phyloP scores from a whole-genome alignment of 2,113 vertebrate genomes.

The Phyllostomus discolor region DNA sequence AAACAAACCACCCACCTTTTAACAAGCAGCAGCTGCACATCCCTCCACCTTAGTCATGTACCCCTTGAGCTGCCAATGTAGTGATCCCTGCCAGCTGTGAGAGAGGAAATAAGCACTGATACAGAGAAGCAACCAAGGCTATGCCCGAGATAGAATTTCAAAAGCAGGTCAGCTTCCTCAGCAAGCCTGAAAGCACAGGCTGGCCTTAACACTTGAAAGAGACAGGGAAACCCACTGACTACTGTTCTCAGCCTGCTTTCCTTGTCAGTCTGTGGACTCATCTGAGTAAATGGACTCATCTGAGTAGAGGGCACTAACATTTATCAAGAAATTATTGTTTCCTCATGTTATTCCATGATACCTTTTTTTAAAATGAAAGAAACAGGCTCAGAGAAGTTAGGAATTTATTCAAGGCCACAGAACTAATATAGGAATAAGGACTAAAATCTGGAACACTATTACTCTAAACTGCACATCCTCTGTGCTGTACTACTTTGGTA shows the following conservation, averaged over 20 bases:
- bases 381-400: neutral
- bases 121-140: conserved; percentile 40
- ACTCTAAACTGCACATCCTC: neutral
- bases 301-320: neutral
- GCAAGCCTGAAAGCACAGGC: conserved; percentile 63
- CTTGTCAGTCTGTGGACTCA: neutral
- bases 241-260: neutral
- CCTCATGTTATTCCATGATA: neutral
- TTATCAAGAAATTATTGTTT: neutral
- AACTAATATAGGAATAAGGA: neutral
- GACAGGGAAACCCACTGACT: neutral
- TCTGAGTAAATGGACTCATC: neutral
- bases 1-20: neutral
- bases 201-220: conserved; percentile 74
- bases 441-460: neutral
- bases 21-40: neutral
- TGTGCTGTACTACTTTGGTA: neutral
- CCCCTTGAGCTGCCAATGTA: neutral
- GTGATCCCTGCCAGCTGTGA: neutral
- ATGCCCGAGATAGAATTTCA: conserved; percentile 77
- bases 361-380: neutral
- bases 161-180: conserved; percentile 80
- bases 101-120: neutral
- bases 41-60: neutral
- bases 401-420: neutral